Evolutionary conservation across 2,113 vertebrate species (phyloP), one percentile per base, ranked within the genome.

Genomic region (Megaceryle torquata): DNA sequence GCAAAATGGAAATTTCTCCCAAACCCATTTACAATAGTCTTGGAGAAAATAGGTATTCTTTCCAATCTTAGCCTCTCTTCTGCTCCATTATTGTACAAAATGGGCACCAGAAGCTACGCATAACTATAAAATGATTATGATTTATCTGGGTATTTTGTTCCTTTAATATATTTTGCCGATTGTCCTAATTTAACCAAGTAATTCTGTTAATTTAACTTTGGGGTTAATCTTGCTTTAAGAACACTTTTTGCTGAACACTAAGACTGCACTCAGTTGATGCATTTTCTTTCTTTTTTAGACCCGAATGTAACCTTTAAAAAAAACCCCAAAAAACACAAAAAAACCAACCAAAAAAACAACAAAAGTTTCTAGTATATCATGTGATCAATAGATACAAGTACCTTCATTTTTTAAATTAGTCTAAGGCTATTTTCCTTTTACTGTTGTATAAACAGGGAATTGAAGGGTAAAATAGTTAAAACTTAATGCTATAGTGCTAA

Each of bases 401-500:
- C 97, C 96, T 98, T 97, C 96, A 97, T 98, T 98, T 98, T 98
- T 98, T 93, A 98, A 98, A 98, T 98, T 96, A 98, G 96, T 98
- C 97, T 63, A 91, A 97, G 94, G 97, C 97, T 98, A 98, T 98
- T 98, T 98, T 97, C 97, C 94, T 98, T 98, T 98, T 98, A 98
- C 97, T 98, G 97, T 98, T 98, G 98, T 98, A 98, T 98, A 98
- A 98, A 98, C 98, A 98, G 98, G 98, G 98, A 98, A 98, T 95
- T 98, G 98, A 98, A 98, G 98, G 98, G 98, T 98, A 98, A 98
- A 98, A 98, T 98, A 98, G 98, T 98, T 98, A 98, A 98, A 98
- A 98, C 97, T 98, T 98, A 98, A 98, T 98, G 98, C 98, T 98
- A 98, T 98, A 98, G 98, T 98, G 98, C 98, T 98, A 98, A 98